Evolutionary conservation across 2,797 vertebrate genomes (phyloP).

Genomic region (Odontamblyopus lacepedii): DNA sequence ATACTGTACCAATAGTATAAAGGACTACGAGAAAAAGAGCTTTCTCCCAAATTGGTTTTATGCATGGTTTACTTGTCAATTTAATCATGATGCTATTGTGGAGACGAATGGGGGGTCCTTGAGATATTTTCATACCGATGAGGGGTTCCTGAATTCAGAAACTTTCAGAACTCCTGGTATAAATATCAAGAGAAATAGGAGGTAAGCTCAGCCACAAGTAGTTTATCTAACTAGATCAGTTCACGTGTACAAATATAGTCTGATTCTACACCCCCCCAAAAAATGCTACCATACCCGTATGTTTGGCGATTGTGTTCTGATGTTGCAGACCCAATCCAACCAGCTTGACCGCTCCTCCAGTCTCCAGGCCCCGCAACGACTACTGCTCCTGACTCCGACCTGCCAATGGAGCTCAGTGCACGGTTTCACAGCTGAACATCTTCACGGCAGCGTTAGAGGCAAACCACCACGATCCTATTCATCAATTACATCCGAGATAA

Average conservation of each 20-base stretch:
- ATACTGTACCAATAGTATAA: too few relatives aligned
- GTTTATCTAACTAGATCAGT: too few relatives aligned
- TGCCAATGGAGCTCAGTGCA: constrained; percentile 36
- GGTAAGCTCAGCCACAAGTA: too few relatives aligned
- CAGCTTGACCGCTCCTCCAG: constrained; percentile 41
- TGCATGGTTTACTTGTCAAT: too few relatives aligned
- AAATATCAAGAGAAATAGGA: background rate
- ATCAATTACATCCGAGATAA: constrained; percentile 17
- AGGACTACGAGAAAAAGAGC: too few relatives aligned
- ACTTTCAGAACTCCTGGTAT: background rate
- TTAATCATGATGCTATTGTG: too few relatives aligned
- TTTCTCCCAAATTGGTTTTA: too few relatives aligned
- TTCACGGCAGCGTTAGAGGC: constrained; percentile 10
- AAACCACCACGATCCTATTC: background rate
- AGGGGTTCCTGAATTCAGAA: too few relatives aligned
- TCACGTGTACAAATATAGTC: too few relatives aligned
- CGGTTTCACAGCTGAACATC: constrained; percentile 41
- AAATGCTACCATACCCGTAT: constrained; percentile 8
- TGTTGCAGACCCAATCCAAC: constrained; percentile 53
- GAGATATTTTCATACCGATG: too few relatives aligned
- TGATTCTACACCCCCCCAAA: background rate
- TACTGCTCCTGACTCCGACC: constrained; percentile 37
- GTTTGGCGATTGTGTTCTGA: constrained; percentile 17
- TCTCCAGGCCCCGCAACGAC: constrained; percentile 55
- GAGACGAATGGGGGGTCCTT: too few relatives aligned